Base-by-base conservation (phyloP, 1,140 invertebrate genomes). In the Epicauta chinensis region DNA sequence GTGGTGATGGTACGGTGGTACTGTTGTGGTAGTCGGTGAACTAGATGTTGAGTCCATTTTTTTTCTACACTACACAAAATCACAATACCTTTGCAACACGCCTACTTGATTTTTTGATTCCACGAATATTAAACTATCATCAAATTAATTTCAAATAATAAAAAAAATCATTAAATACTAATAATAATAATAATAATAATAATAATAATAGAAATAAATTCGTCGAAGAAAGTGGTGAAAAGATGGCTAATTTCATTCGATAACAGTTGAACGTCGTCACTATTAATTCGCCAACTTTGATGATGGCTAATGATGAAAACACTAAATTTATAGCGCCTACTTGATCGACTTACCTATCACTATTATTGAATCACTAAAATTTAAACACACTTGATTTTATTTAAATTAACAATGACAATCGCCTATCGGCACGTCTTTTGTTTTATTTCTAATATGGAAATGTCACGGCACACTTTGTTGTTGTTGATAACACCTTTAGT, bases 241-340 rank as follows among this genome's bases (percentile, higher is more conserved):
- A 45, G 34, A 47, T 53, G 51, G 47, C 48, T 47, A 38, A 30
- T 53, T 48, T 37, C 36, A 43, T 44, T 41, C 40, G 53, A 29
- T 41, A 55, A 55, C 53, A 55, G 53, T 55, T 50, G 53, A 50
- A 50, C 43, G 47, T 55, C 53, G 47, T 42, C 53, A 47, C 53
- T 43, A 49, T 50, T 44, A 55, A 23, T 23, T 23, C 23, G 23
- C 23, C 23, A 23, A 23, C 23, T 55, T 55, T 42, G 38, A 40
- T 51, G 37, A 35, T 38, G 30, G 38, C 47, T 23, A 41, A 29
- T 7, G 14, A 30, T 34, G 38, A 51, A 40, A 38, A 51, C 31
- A 51, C 37, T 35, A 35, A 46, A 40, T 40, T 40, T 50, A 34
- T 31, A 37, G 34, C 47, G 41, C 38, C 48, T 43, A 15, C 11